Base-by-base conservation (phyloP, 2,888 invertebrate genomes). In the Tupiocoris notatus region DNA sequence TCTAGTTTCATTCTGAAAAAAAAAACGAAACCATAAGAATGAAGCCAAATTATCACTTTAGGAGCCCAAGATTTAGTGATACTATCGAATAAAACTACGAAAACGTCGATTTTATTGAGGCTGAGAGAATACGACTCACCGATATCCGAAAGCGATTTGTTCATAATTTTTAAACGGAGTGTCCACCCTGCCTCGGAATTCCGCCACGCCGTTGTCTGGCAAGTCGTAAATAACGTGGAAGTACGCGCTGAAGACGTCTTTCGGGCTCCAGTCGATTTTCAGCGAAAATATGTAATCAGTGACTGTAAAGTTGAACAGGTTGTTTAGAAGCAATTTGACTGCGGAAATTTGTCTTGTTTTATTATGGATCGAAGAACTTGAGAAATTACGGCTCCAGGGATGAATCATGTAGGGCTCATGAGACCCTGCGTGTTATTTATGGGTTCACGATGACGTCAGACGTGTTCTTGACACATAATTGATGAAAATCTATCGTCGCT, bases 231-330 rank as follows among this genome's bases (percentile, higher is more conserved):
- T 77, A 21, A 79, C 71, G 12, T 79, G 79, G n/a, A 91, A 86
- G 18, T 85, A 85, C 82, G 90, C 85, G 24, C 87, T 85, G 1
- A 93, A 87, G 2, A 86, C 85, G 58, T 90, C 88, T 17, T 88
- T 88, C 25, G 88, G 87, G 76, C 88, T 89, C 93, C 93, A 94
- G 0, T 91, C 89, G 81, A 91, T 84, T 20, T 77, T 79, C 23
- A 77, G 61, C 23, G 68, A 66, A 54, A 82, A 82, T 83, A 83
- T 80, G 82, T 82, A 67, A 70, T 79, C 78, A 39, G 75, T 56
- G 67, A 39, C 77, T 79, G 65, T 20, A 59, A 24, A 2, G 39
- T n/a, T n/a, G n/a, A n/a, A n/a, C n/a, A n/a, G n/a, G n/a, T n/a
- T n/a, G n/a, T n/a, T n/a, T n/a, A n/a, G n/a, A n/a, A n/a, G n/a